Evolutionary conservation across 2,797 vertebrate species (phyloP).

Genomic region (Adrianichthys oophorus): DNA sequence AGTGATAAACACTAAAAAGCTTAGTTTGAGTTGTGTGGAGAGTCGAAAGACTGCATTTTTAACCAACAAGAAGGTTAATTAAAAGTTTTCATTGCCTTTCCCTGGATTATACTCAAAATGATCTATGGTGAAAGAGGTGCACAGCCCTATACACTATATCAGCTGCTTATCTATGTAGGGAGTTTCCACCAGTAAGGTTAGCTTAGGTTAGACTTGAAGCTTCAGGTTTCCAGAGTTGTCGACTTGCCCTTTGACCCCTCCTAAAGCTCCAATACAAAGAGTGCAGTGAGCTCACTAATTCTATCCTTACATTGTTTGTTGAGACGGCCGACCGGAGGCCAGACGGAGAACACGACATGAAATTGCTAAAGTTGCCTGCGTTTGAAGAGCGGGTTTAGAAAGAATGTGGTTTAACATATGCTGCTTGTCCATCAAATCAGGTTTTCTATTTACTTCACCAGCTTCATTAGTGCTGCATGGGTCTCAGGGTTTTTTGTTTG

Average conservation of each 20-base stretch:
- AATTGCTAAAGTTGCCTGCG: constrained; percentile 11
- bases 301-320: constrained; percentile 1
- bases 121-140: neutral
- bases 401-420: neutral
- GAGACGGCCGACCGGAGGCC: neutral
- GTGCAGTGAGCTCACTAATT: constrained; percentile 6
- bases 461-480: neutral
- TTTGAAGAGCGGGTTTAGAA: constrained; percentile 1
- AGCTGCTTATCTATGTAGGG: constrained; percentile 1
- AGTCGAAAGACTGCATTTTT: no score
- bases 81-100: no score
- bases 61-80: no score
- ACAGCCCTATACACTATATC: neutral
- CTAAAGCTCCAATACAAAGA: constrained; percentile 1
- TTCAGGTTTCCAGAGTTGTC: constrained; percentile 16
- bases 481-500: neutral
- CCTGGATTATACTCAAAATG: no score
- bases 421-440: neutral
- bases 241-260: constrained; percentile 32
- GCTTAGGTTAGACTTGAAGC: neutral
- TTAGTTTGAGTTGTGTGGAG: no score
- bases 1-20: no score
- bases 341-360: constrained; percentile 1
- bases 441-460: constrained; percentile 7
- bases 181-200: neutral